These are phyloP conservation scores for Tachypleus tridentatus DNA, from an alignment of 1,140 invertebrate genomes.

Conservation along the genomic window DNA sequence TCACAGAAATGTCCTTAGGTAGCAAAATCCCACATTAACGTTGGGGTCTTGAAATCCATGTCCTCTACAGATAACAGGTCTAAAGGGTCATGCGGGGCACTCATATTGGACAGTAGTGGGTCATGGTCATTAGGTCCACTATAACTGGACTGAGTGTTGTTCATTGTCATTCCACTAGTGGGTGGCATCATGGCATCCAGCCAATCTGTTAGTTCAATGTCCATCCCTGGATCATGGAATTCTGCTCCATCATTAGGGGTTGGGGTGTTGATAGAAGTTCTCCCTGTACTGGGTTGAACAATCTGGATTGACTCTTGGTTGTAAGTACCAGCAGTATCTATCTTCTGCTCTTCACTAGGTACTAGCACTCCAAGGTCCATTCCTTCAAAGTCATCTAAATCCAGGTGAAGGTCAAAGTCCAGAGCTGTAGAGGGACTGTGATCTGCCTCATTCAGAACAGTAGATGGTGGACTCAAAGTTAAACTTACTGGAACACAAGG, in stretches of 20 bases:
- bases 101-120: constrained; percentile 10
- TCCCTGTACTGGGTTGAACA: background rate
- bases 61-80: constrained; percentile 17
- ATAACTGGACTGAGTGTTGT: constrained; percentile 4
- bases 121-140: constrained; percentile 8
- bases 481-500: too few relatives aligned
- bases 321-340: background rate
- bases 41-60: constrained; percentile 16
- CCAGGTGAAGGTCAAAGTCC: constrained; percentile 16
- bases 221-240: constrained; percentile 3
- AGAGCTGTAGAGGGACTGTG: constrained; percentile 1
- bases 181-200: constrained; percentile 7
- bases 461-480: constrained; percentile 12
- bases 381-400: constrained; percentile 11
- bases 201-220: constrained; percentile 13
- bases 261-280: background rate
- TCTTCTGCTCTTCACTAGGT: background rate
- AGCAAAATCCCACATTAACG: background rate
- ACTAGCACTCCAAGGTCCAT: constrained; percentile 15
- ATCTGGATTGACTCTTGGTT: background rate
- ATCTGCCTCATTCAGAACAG: constrained; percentile 1
- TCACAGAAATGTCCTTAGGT: too few relatives aligned
- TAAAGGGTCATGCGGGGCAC: constrained; percentile 8
- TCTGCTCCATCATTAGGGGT: background rate
- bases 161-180: constrained; percentile 2